Evolutionary conservation across 2,113 vertebrate species (phyloP).

Genomic region (Ammodramus savannarum): DNA sequence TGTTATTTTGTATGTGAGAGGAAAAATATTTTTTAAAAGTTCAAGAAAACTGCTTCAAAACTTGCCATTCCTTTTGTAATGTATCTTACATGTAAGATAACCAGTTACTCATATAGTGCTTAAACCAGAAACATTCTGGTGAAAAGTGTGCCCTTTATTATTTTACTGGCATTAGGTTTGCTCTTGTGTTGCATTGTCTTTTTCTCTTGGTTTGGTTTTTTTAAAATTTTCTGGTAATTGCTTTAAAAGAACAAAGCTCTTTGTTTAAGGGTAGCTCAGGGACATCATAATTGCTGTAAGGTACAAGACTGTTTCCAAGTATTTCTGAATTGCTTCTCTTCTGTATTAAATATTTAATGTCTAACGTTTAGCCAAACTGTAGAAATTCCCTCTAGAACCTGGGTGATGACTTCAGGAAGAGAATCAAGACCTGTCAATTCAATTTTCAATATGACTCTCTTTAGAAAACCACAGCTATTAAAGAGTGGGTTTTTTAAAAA

Average conservation of each 20-base stretch:
- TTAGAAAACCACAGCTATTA: conserved; percentile 50
- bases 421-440: conserved; percentile 45
- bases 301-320: conserved; percentile 74
- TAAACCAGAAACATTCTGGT: conserved; percentile 13
- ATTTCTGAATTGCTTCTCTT: conserved; percentile 78
- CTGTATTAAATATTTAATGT: conserved; percentile 82
- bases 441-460: conserved; percentile 5
- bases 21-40: not conserved
- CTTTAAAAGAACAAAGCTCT: conserved; percentile 82
- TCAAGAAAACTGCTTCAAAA: not conserved
- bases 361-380: conserved; percentile 74
- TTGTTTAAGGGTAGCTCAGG: conserved; percentile 82
- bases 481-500: not conserved
- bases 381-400: conserved; percentile 58
- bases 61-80: not conserved
- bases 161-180: conserved; percentile 59
- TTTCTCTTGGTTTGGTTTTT: conserved; percentile 49
- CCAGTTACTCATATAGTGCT: not conserved
- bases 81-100: not conserved
- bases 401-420: conserved; percentile 63
- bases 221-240: conserved; percentile 79
- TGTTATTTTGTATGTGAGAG: not conserved
- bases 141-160: conserved; percentile 33
- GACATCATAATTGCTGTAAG: conserved; percentile 78
- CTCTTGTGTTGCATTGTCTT: not conserved